Conservation (phyloP, 2,888 invertebrate species). For the Scotopteryx bipunctaria region DNA sequence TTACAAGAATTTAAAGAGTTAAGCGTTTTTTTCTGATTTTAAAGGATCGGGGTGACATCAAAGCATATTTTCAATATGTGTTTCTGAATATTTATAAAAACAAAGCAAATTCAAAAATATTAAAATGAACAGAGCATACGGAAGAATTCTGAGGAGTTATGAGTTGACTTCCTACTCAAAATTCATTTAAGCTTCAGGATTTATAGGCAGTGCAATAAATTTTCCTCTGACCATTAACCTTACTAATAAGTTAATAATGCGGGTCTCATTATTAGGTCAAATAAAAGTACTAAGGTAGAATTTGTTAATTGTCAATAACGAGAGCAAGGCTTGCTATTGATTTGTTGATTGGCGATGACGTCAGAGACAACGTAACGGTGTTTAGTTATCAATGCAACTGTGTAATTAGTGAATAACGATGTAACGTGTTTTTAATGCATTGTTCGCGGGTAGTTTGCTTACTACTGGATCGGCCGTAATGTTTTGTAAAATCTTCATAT, state of each 20-base stretch:
- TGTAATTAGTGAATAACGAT: constrained; percentile 25
- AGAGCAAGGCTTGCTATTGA: constrained; percentile 46
- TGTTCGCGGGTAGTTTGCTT: constrained; percentile 3
- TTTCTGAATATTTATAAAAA: too few species aligned
- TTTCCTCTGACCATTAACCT: constrained; percentile 3
- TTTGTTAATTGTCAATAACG: constrained; percentile 54
- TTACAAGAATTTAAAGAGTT: neutral
- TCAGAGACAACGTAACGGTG: constrained; percentile 41
- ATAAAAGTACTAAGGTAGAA: constrained; percentile 43
- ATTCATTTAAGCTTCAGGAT: too few species aligned
- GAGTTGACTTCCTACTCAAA: too few species aligned
- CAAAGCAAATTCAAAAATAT: too few species aligned
- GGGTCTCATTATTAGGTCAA: constrained; percentile 32
- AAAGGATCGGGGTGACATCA: too few species aligned
- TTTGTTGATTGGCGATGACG: constrained; percentile 47
- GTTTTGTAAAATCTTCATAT: neutral
- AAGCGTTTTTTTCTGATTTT: neutral
- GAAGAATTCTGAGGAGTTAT: too few species aligned
- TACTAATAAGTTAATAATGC: constrained; percentile 24
- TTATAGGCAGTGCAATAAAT: too few species aligned
- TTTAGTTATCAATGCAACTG: constrained; percentile 23
- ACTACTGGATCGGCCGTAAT: too few species aligned
- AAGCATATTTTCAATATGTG: too few species aligned
- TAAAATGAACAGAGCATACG: too few species aligned
- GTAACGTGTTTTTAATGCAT: constrained; percentile 10